phyloP scores from a whole-genome alignment of 2,888 invertebrate genomes.

The Pristionchus fissidentatus region DNA sequence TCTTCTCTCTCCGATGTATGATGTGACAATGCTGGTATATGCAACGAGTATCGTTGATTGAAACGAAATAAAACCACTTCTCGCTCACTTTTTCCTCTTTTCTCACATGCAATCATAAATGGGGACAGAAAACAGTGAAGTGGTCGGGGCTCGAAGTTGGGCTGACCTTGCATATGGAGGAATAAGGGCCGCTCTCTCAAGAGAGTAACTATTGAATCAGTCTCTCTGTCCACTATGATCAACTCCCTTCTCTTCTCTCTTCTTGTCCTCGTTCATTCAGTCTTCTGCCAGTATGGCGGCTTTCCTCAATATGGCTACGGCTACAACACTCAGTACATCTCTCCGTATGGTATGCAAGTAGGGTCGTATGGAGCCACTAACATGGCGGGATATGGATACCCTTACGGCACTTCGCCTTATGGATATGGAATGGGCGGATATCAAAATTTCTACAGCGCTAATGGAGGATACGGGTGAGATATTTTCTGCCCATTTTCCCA shows the following conservation, averaged over 20 bases:
- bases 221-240: constrained; percentile 39
- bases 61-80: constrained; percentile 1
- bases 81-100: background rate
- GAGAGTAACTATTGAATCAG: constrained; percentile 21
- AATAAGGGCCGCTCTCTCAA: constrained; percentile 13
- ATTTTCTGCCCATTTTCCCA: background rate
- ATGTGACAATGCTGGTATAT: constrained; percentile 5
- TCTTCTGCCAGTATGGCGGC: background rate
- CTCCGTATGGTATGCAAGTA: background rate
- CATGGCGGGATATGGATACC: background rate
- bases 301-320: constrained; percentile 31
- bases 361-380: constrained; percentile 30
- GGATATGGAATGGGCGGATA: constrained; percentile 25
- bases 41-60: background rate
- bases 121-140: constrained; percentile 39
- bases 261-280: background rate
- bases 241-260: background rate
- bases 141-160: constrained; percentile 25
- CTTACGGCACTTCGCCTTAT: background rate
- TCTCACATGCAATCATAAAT: constrained; percentile 29
- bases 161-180: constrained; percentile 37
- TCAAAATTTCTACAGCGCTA: background rate
- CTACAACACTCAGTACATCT: background rate
- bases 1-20: background rate
- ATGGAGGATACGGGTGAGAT: constrained; percentile 41